phyloP scores from a whole-genome alignment of 2,888 invertebrate genomes.

The Melinaea marsaeus region DNA sequence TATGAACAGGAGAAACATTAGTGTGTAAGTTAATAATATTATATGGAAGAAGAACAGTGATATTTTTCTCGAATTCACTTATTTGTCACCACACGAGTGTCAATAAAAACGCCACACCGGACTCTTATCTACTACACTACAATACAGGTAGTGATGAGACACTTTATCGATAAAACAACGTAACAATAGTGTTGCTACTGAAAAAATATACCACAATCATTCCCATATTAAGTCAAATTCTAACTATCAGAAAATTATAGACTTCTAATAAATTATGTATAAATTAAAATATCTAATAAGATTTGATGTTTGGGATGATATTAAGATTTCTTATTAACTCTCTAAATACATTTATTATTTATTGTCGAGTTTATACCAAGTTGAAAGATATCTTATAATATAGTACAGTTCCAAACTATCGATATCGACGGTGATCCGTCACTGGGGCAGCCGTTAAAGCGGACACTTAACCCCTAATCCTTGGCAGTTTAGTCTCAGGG shows the following conservation, averaged over 20 bases:
- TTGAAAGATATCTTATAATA: too few species aligned
- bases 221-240: too few species aligned
- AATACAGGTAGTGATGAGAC: conserved; percentile 43
- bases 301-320: background rate
- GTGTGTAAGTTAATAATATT: background rate
- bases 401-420: too few species aligned
- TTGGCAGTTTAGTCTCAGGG: conserved; percentile 66
- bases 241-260: too few species aligned
- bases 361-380: too few species aligned
- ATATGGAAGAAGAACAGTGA: conserved; percentile 1
- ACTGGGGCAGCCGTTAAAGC: conserved; percentile 69
- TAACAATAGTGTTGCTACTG: too few species aligned
- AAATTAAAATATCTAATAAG: background rate
- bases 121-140: conserved; percentile 67
- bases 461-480: conserved; percentile 78
- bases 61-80: conserved; percentile 37
- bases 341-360: too few species aligned
- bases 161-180: conserved; percentile 7
- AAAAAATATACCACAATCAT: too few species aligned
- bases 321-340: too few species aligned
- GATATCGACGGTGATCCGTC: conserved; percentile 44
- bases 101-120: conserved; percentile 78
- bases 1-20: background rate
- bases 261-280: background rate
- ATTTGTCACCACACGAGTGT: conserved; percentile 76